Base-by-base conservation (phyloP, 1,140 invertebrate genomes). In the Pogonus chalceus region DNA sequence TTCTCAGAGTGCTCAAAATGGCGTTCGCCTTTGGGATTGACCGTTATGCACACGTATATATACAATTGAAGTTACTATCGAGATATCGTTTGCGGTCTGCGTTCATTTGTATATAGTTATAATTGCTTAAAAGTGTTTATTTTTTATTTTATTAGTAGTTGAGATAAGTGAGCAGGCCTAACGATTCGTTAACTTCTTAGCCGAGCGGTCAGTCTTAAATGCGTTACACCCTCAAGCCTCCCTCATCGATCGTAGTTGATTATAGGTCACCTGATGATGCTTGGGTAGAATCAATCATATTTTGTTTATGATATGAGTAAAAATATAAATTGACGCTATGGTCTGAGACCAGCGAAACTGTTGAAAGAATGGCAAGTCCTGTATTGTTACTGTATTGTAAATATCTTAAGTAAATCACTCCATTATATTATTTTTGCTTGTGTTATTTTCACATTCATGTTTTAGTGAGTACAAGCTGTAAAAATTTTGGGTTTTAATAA, bases 371-470 rank as follows among this genome's bases (percentile, higher is more conserved):
- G 26, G 26, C 26, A 31, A 31, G 26, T 18, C 65, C 57, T 59
- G 61, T 66, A 68, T 69, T 68, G 66, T 69, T 69, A 69, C 66
- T 60, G 65, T 64, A 68, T 66, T 69, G 68, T 69, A 69, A 69
- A 69, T 69, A 69, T 65, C 66, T 68, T 69, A 67, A 67, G 66
- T 65, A 68, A 57, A 66, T 65, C 68, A 68, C 64, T 69, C 67
- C 65, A 66, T 68, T 67, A 56, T 60, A 63, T 35, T 49, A 51
- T 52, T 64, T 66, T 66, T 58, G 65, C 64, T 69, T 68, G 58
- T 62, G 64, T 69, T 68, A 59, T 66, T 69, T 67, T 65, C 66
- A 67, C 62, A 62, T 67, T 67, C 64, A 64, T 67, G 64, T 69
- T 68, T 68, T 68, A 63, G 62, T 65, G 66, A 56, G 57, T 65